Evolutionary conservation across 2,113 vertebrate genomes (phyloP), one percentile per base, ranked within the genome.

Genomic region (Syngnathus floridae): DNA sequence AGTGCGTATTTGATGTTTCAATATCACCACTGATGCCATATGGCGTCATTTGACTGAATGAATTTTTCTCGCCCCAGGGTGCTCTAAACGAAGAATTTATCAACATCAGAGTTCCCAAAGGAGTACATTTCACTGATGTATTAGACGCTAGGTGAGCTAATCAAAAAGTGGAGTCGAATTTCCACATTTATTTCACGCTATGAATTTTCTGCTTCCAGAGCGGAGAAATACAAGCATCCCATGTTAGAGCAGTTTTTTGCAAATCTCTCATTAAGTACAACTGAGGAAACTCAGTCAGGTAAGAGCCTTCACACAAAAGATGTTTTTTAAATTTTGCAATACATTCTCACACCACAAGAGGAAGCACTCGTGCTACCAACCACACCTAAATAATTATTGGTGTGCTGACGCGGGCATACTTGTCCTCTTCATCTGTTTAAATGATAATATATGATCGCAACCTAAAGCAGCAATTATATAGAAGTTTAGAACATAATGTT

Each of bases 201-300:
- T 43, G 43, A 21, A 37, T 13, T 55, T 61, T 69, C 63, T 16
- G 5, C 19, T 10, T 65, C 43, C 60, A 92, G 91, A 71, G 84
- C 90, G 46, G 72, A 90, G 67, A 88, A 83, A 45, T 92, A 90
- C 68, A 90, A 84, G 37, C 87, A 81, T 72, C 90, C 90, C 69
- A 86, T 86, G 48, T 17, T 91, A 19, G 87, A 89, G 58, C 87
- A 91, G 65, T 78, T 90, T n/a, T 71, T 91, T 35, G 56, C 41
- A 11, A 74, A 84, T 64, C 58, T 90, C 43, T 82, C 80, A 65
- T 72, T 63, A 36, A 68, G 54, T 65, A 67, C 71, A 61, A 1
- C 66, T 48, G 46, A 72, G 55, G 60, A 70, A 41, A 63, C 4
- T 1, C 48, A 71, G 26, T 46, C 63, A 57, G 84, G 88, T 90